Conservation (phyloP, 2,113 vertebrate genomes). For the Antechinus stuartii region DNA sequence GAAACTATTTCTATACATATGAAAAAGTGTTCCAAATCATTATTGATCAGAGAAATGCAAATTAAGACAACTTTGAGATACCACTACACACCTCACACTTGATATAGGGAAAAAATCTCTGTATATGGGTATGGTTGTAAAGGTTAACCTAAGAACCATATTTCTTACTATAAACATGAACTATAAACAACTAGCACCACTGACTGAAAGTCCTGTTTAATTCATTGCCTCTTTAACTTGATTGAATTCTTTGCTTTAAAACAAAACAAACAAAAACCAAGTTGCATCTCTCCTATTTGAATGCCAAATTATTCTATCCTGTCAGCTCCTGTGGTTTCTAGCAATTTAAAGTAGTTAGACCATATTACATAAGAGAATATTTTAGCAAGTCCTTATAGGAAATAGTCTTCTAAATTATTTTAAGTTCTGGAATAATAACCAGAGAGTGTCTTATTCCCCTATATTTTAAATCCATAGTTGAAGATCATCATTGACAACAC, state of each 20-base stretch:
- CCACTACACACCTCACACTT: too few relatives aligned
- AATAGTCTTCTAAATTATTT: constrained; percentile 39
- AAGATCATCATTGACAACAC: constrained; percentile 35
- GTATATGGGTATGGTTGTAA: neutral
- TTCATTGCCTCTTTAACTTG: neutral
- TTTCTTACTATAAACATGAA: neutral
- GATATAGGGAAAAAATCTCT: neutral
- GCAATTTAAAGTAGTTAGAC: neutral
- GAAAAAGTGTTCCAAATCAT: too few relatives aligned
- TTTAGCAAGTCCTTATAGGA: constrained; percentile 33
- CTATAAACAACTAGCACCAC: neutral
- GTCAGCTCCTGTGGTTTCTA: constrained; percentile 26
- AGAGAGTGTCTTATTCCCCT: constrained; percentile 34
- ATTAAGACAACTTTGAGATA: too few relatives aligned
- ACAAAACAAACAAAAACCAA: neutral
- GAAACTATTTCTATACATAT: too few relatives aligned
- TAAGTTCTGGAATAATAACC: constrained; percentile 17
- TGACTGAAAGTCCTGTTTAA: neutral
- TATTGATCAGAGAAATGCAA: too few relatives aligned
- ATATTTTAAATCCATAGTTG: neutral
- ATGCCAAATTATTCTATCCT: neutral
- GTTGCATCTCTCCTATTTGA: neutral
- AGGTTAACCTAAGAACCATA: neutral
- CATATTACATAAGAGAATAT: constrained; percentile 31
- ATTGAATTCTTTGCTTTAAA: neutral